Evolutionary conservation across 2,113 vertebrate genomes (phyloP).

Genomic region (Dasyurus viverrinus): DNA sequence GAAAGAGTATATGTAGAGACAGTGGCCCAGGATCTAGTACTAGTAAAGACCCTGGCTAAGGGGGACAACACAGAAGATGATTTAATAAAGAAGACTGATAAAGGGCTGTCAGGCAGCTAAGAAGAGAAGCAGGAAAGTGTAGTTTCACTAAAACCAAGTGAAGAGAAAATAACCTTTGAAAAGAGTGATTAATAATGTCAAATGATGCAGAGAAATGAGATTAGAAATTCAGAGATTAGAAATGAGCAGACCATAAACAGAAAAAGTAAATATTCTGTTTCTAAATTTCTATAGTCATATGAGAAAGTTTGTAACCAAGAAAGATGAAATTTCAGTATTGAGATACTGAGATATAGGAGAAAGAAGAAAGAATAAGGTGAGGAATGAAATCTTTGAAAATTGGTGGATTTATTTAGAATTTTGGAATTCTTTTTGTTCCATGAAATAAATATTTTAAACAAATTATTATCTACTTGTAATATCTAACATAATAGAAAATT

Average conservation of each 20-base stretch:
- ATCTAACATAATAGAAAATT: slow-evolving; percentile 18
- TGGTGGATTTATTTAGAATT: not conserved
- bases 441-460: not conserved
- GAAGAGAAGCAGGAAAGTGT: not conserved
- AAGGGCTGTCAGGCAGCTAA: not conserved
- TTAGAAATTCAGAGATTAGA: not conserved
- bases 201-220: not conserved
- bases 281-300: not conserved
- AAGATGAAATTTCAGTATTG: slow-evolving; percentile 5
- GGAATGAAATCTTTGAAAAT: not conserved
- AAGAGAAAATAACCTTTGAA: not conserved
- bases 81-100: not conserved
- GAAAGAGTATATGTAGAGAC: not conserved
- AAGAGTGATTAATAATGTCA: not conserved
- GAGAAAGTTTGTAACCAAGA: slow-evolving; percentile 6
- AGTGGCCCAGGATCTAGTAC: not conserved
- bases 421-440: slow-evolving; percentile 21
- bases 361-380: slow-evolving; percentile 3
- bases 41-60: not conserved
- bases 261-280: not conserved
- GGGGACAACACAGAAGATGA: not conserved
- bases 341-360: slow-evolving; percentile 1
- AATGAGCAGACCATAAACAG: not conserved
- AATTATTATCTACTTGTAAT: slow-evolving; percentile 18
- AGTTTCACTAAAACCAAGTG: not conserved